phyloP scores from a whole-genome alignment of 1,140 invertebrate genomes.

The Formica exsecta region DNA sequence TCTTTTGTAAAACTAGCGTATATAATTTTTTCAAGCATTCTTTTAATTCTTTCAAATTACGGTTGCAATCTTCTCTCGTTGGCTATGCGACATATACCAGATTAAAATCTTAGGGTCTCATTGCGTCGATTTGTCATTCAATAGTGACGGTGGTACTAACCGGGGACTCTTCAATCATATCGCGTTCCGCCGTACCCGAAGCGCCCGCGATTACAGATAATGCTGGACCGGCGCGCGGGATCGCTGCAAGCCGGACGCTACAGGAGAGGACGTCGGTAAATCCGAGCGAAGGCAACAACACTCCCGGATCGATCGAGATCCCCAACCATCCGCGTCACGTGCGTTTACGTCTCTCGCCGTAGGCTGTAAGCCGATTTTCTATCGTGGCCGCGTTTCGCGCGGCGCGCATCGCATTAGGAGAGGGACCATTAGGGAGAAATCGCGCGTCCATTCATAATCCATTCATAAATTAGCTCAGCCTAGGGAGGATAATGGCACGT shows the following conservation, averaged over 20 bases:
- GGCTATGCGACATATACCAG: not conserved
- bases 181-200: slow-evolving; percentile 10
- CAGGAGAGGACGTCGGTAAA: slow-evolving; percentile 24
- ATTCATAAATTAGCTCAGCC: slow-evolving; percentile 75
- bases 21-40: too few relatives aligned
- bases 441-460: slow-evolving; percentile 73
- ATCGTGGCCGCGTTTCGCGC: slow-evolving; percentile 38
- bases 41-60: slow-evolving; percentile 28
- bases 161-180: slow-evolving; percentile 32
- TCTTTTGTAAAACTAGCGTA: not conserved
- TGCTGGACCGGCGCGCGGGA: not conserved
- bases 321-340: slow-evolving; percentile 48
- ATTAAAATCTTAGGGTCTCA: not conserved
- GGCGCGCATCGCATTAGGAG: slow-evolving; percentile 24
- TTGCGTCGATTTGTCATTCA: slow-evolving; percentile 32
- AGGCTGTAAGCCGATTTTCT: slow-evolving; percentile 58
- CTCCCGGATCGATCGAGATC: slow-evolving; percentile 23
- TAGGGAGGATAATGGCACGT: slow-evolving; percentile 66
- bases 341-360: slow-evolving; percentile 34
- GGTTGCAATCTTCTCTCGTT: not conserved
- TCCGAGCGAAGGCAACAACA: slow-evolving; percentile 21
- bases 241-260: not conserved
- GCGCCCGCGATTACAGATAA: slow-evolving; percentile 51
- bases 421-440: slow-evolving; percentile 23
- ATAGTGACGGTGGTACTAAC: not conserved